These are phyloP conservation scores for Sula dactylatra DNA, from an alignment of 2,113 vertebrate species.

Conservation along the genomic window DNA sequence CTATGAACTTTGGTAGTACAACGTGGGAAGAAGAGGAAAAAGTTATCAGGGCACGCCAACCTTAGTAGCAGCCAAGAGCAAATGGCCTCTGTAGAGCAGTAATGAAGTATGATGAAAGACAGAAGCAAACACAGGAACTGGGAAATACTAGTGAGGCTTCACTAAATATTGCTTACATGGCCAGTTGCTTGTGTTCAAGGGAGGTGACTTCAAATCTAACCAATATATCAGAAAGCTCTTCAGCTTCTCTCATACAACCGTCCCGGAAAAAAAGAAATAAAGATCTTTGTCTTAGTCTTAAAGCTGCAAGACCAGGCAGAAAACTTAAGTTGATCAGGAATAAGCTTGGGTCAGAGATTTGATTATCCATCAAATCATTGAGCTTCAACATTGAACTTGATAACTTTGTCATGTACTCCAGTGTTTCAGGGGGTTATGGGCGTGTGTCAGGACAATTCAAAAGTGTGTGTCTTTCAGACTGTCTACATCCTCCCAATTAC, in stretches of 20 bases:
- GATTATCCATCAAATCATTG: neutral
- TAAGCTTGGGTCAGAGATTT: neutral
- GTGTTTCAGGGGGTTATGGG: neutral
- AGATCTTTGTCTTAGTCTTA: neutral
- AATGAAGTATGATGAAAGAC: neutral
- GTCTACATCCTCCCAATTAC: neutral
- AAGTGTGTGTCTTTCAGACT: neutral
- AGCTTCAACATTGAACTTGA: neutral
- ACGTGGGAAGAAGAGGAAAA: neutral
- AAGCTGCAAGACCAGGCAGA: neutral
- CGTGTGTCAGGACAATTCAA: neutral
- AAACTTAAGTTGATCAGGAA: neutral
- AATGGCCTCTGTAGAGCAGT: neutral
- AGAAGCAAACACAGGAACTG: neutral
- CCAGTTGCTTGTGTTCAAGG: neutral
- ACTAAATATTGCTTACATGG: neutral
- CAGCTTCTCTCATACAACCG: neutral
- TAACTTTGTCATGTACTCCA: neutral
- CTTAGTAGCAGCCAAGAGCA: neutral
- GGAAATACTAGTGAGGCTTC: neutral
- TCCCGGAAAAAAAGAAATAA: neutral
- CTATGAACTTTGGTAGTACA: neutral
- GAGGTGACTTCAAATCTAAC: neutral
- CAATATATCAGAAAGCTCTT: neutral
- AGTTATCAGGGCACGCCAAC: neutral